A percentile compares a stretch with the other conserved stretches of the same genome.
phyloP scores from a whole-genome alignment of 35 echinoderm and acorn worm species.

The Eucidaris tribuloides region DNA sequence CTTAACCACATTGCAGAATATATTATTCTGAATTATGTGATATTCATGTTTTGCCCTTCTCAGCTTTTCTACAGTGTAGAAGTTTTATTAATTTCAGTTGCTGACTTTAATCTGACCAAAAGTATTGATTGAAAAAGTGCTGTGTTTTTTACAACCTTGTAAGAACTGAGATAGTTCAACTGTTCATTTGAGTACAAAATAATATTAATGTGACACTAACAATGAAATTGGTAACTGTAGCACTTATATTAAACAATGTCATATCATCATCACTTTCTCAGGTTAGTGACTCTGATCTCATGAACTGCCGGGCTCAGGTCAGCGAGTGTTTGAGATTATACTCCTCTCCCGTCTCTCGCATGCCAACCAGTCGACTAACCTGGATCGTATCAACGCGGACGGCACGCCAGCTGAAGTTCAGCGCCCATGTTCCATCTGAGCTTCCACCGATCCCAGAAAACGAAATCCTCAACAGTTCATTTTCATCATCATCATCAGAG shows the following conservation, averaged over 20 bases:
- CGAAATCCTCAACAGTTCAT: neutral
- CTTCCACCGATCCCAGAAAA: constrained; percentile 51
- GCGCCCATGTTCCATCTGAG: constrained; percentile 42
- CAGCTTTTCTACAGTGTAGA: too few relatives aligned
- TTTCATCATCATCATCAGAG: neutral
- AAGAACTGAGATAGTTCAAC: too few relatives aligned
- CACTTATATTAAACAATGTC: neutral
- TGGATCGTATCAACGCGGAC: constrained; percentile 58
- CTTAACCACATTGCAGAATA: too few relatives aligned
- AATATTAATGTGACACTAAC: too few relatives aligned
- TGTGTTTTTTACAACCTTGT: too few relatives aligned
- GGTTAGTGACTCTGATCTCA: constrained; percentile 38
- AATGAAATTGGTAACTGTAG: neutral
- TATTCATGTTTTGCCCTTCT: too few relatives aligned
- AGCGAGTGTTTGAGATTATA: constrained; percentile 48
- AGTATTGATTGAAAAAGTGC: too few relatives aligned
- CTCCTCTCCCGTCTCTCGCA: constrained; percentile 45
- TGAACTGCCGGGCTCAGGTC: constrained; percentile 36
- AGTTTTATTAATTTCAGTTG: too few relatives aligned
- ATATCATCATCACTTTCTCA: neutral
- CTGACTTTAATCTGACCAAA: too few relatives aligned
- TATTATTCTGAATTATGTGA: too few relatives aligned
- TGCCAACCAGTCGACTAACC: constrained; percentile 33
- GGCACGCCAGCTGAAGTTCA: constrained; percentile 56
- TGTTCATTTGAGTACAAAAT: too few relatives aligned